Conservation (phyloP, 1,140 invertebrate genomes). For the Globodera ellingtonae region DNA sequence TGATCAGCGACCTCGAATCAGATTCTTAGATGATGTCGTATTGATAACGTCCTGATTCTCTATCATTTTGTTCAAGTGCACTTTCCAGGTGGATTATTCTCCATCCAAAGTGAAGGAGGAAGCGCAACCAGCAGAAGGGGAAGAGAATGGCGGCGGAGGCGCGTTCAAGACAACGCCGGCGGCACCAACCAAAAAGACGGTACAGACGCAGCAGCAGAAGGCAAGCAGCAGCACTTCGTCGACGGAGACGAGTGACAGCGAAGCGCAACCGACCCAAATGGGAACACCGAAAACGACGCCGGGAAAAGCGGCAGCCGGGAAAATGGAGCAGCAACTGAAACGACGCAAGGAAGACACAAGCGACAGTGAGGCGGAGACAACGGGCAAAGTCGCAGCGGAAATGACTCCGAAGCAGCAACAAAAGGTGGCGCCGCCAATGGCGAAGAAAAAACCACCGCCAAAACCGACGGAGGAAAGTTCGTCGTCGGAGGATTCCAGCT, state of each 20-base stretch:
- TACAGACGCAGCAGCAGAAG: not conserved
- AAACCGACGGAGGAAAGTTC: not conserved
- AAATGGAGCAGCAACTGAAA: slow-evolving; percentile 7
- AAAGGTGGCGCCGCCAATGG: not conserved
- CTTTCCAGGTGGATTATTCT: slow-evolving; percentile 55
- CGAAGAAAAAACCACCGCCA: not conserved
- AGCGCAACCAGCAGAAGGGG: not conserved
- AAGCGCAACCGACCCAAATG: not conserved
- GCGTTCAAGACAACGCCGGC: not conserved
- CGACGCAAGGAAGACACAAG: not conserved
- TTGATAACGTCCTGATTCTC: no score
- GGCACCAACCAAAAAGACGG: not conserved
- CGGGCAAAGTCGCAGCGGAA: not conserved
- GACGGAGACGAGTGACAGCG: not conserved
- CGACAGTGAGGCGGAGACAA: slow-evolving; percentile 9
- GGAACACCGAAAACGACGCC: not conserved
- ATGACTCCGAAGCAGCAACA: not conserved
- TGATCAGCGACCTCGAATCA: no score
- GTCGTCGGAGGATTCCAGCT: slow-evolving; percentile 3
- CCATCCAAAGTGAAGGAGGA: slow-evolving; percentile 16
- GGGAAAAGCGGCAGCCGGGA: slow-evolving; percentile 10
- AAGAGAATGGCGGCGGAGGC: not conserved
- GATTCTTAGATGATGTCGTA: no score
- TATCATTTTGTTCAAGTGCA: no score
- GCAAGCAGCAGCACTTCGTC: not conserved